phyloP scores from a whole-genome alignment of 2,888 invertebrate genomes.

The Ceramica pisi region DNA sequence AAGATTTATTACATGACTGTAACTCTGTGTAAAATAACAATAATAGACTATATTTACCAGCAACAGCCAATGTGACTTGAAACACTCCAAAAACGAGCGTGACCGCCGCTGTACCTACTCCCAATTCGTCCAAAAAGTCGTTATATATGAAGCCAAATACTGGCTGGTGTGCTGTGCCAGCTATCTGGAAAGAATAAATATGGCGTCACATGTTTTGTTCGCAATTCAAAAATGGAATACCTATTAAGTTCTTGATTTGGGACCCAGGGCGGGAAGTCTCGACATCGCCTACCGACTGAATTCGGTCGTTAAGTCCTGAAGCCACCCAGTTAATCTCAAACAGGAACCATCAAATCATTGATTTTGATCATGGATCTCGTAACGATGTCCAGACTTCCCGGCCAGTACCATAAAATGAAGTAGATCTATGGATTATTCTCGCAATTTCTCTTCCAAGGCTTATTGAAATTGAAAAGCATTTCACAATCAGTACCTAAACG shows the following conservation, averaged over 20 bases:
- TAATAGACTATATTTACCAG: conserved; percentile 80
- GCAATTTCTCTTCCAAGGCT: no score
- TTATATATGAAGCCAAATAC: conserved; percentile 91
- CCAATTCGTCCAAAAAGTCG: conserved; percentile 89
- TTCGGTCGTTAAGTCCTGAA: no score
- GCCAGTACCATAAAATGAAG: background rate
- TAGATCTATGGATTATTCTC: no score
- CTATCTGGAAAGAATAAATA: conserved; percentile 81
- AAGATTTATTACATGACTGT: background rate
- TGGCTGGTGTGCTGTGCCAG: conserved; percentile 89
- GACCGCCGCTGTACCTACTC: conserved; percentile 90
- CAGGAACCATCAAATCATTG: no score
- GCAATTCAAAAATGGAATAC: conserved; percentile 16
- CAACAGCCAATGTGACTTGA: conserved; percentile 89
- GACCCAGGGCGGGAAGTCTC: no score
- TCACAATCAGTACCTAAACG: no score
- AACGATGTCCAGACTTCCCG: no score
- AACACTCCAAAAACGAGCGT: conserved; percentile 91
- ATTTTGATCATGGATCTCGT: no score
- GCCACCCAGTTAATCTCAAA: no score
- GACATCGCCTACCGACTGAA: no score
- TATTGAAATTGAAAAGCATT: no score
- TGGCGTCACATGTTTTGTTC: background rate
- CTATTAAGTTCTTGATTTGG: background rate
- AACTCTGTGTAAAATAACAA: background rate